phyloP scores from a whole-genome alignment of 2,113 vertebrate species.

The Heterotilapia buettikoferi region DNA sequence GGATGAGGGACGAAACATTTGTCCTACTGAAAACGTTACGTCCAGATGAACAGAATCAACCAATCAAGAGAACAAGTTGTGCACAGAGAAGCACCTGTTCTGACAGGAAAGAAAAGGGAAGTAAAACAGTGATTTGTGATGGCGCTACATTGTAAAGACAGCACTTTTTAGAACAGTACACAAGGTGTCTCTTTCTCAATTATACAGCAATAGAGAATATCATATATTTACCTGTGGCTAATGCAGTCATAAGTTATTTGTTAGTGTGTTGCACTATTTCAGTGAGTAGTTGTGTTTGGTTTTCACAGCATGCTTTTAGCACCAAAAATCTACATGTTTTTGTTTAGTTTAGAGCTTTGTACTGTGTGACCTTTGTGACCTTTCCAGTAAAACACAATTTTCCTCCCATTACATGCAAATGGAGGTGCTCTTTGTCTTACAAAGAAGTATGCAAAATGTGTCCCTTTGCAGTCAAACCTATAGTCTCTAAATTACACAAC shows the following conservation, averaged over 20 bases:
- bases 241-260: not conserved
- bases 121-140: not conserved
- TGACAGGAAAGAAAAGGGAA: not conserved
- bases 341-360: not conserved
- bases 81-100: accelerated
- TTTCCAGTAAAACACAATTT: accelerated
- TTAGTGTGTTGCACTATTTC: not conserved
- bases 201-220: not conserved
- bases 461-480: not conserved
- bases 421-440: accelerated
- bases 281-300: not conserved
- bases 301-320: not conserved
- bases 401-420: not conserved
- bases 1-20: too few species aligned
- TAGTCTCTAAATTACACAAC: not conserved
- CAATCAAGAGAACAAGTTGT: not conserved
- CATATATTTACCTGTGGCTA: not conserved
- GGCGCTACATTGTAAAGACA: not conserved
- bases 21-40: too few species aligned
- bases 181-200: not conserved
- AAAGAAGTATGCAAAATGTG: not conserved
- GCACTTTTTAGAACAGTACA: not conserved
- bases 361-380: not conserved
- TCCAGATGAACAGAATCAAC: too few species aligned
- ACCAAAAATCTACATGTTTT: not conserved